Base-by-base conservation (phyloP, 2,797 vertebrate species). In the Artibeus lituratus region DNA sequence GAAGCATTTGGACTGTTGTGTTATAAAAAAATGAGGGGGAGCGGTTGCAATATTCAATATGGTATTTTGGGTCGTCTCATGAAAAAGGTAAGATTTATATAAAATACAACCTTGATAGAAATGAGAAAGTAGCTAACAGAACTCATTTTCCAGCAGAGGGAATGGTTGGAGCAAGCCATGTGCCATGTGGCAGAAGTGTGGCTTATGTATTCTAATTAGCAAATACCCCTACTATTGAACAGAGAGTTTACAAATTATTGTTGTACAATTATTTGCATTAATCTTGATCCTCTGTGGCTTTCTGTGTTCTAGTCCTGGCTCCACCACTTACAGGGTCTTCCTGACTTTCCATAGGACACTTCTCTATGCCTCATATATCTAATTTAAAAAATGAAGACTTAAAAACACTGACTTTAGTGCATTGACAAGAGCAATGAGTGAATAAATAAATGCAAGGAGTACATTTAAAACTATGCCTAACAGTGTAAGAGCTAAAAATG, bases 31-130 rank as follows among this genome's bases (percentile, higher is more conserved):
- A 1, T 8, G 10, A 26, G 11, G 7, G 21, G 49, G 37, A 70
- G 29, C 5, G 11, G 10, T 29, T 29, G 10, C 39, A n/a, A 4
- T 4, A 4, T 9, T 29, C 29, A 49, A 73, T 2, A 2, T 0
- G 11, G 32, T 39, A 0, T 2, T 53, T 6, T 0, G 12, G 5
- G 10, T 10, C 18, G 6, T 69, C 24, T 80, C 42, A 32, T 37
- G 14, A 26, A 72, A 29, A 74, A 87, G 3, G 10, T 44, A 32
- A 78, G 59, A 32, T 24, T 84, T 37, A 4, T 87, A 10, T 26
- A 55, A 70, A 29, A 10, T 76, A 42, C 53, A n/a, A 35, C 26
- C 0, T 42, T 47, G 10, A 10, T 6, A 35, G 3, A 47, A 67
- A 2, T 8, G 14, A 32, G 2, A 62, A 59, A 37, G 11, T 10